Base-by-base conservation (phyloP, 1,140 invertebrate genomes). In the Cyclargus thomasi region DNA sequence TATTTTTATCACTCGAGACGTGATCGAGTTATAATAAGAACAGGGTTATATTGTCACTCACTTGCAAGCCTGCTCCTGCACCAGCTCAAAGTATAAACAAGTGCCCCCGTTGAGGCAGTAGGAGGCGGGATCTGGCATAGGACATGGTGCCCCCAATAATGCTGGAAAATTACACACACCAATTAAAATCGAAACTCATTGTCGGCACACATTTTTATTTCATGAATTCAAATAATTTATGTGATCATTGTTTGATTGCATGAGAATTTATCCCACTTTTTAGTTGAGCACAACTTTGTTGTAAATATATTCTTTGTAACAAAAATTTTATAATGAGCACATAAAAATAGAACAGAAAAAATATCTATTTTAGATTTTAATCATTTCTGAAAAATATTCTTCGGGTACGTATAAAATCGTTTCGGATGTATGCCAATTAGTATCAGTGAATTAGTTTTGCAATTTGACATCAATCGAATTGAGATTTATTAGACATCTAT, bases 31-130 rank as follows among this genome's bases (percentile, higher is more conserved):
- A n/a, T n/a, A n/a, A n/a, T n/a, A n/a, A n/a, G n/a, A n/a, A n/a
- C n/a, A n/a, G n/a, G n/a, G 5, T 29, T 3, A 29, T 29, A 20
- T 62, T 1, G 23, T 29, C 77, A 91, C 91, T 95, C 91, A 97
- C 95, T 94, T 94, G 94, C 95, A 97, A 86, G 94, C 94, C 81
- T 94, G 93, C 89, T 95, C 94, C 81, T 93, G 92, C 73, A 96
- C 93, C 75, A 93, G 93, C 87, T 95, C 93, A 90, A 96, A 95
- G 91, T 94, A 95, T 81, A 94, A 92, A 89, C 95, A 97, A 68
- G 94, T 95, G 85, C 95, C 95, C 76, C 95, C 95, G 80, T 97
- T 96, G 87, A 96, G 93, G 90, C 95, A 97, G 88, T 88, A 91
- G 17, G 85, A 86, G 62, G 83, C 80, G 6, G 88, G 88, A 67